Evolutionary conservation across 2,113 vertebrate species (phyloP), one percentile per base, ranked within the genome.

Genomic region (Rhinopomastus cyanomelas): DNA sequence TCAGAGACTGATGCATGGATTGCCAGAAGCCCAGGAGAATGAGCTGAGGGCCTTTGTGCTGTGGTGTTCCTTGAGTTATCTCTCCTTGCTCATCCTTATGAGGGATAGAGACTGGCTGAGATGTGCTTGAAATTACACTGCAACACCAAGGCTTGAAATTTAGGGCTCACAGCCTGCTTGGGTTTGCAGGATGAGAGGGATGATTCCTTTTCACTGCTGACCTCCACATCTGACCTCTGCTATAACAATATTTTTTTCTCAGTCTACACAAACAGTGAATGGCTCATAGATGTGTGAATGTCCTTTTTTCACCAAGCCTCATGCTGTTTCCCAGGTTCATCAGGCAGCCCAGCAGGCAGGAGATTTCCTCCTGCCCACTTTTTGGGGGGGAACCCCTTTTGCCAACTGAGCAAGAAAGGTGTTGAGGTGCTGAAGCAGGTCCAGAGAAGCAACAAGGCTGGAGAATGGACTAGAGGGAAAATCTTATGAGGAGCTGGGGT

Each of bases 1-100:
- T 83, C 64, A 62, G 80, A 95, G 88, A 78, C 77, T 92, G 90
- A 94, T 23, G 25, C 61, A 46, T 71, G 66, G 59, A 49, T 94
- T 92, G 53, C 39, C 57, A 64, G 36, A 57, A 89, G 69, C n/a
- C 62, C 59, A 36, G n/a, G 22, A 81, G 48, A 61, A 10, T 8
- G 8, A 75, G 84, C 6, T 23, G 59, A 81, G 87, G 59, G 66
- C 52, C 66, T 91, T 78, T 81, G 73, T 18, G 5, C 49, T 42
- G 25, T 21, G 23, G 16, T 5, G 1, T 91, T 95, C 53, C n/a
- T 81, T 59, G 49, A 89, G 37, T 8, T 1, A 44, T 65, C 55
- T 76, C 27, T 78, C 51, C 62, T 26, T 81, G 39, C 55, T 36
- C 30, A 26, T 89, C 53, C 57, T 78, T 39, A 30, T 39, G 60